These are phyloP conservation scores for Calonectris borealis DNA, from an alignment of 2,113 vertebrate species.

Conservation along the genomic window DNA sequence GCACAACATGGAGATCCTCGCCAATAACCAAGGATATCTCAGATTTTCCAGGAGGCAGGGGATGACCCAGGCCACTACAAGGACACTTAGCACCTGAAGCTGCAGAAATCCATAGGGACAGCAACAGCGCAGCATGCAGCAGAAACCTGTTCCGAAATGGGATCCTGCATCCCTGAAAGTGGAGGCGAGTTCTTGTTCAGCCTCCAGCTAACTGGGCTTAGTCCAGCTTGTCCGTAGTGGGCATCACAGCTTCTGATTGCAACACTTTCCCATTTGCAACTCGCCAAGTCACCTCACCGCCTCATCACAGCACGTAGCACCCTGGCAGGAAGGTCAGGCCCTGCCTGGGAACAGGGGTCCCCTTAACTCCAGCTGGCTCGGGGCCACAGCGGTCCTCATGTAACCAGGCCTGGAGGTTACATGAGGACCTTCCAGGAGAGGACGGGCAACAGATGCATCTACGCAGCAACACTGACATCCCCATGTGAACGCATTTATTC, in stretches of 20 bases:
- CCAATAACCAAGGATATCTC: background rate
- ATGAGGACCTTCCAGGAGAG: background rate
- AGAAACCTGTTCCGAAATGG: background rate
- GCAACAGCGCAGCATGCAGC: background rate
- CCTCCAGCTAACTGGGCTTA: background rate
- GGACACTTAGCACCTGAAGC: background rate
- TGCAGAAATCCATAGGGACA: background rate
- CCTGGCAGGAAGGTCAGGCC: background rate
- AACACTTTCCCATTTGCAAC: background rate
- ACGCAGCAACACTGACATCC: background rate
- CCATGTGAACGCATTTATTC: background rate
- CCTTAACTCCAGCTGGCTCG: background rate
- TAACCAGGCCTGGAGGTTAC: no score
- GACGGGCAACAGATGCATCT: background rate
- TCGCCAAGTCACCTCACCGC: background rate
- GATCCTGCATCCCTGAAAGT: background rate
- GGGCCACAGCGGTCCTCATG: background rate
- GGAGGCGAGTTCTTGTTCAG: background rate
- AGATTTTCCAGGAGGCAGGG: background rate
- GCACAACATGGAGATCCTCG: background rate
- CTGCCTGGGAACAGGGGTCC: background rate
- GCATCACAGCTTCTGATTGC: background rate
- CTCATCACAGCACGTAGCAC: background rate
- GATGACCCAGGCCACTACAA: background rate
- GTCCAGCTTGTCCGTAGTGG: background rate